These are phyloP conservation scores for Bombus sylvicola DNA, from an alignment of 1,140 invertebrate species.

Conservation along the genomic window DNA sequence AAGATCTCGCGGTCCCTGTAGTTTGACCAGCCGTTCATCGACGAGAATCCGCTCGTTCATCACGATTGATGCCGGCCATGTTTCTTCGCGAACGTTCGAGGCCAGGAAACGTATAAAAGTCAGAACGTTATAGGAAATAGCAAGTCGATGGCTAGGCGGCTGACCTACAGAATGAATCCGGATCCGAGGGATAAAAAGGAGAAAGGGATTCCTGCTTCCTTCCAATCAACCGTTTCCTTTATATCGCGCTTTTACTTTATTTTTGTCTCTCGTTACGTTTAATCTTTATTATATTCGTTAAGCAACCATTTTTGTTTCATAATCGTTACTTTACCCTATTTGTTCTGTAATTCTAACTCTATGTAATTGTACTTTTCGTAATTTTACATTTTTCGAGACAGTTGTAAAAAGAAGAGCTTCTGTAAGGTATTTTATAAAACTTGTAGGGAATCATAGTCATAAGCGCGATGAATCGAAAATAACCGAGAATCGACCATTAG, in stretches of 20 bases:
- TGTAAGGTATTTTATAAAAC: too few relatives aligned
- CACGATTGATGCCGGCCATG: constrained; percentile 53
- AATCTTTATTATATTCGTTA: background rate
- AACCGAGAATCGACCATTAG: too few relatives aligned
- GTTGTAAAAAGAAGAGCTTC: background rate
- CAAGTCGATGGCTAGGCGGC: constrained; percentile 44
- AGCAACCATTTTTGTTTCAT: background rate
- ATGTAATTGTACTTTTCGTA: too few relatives aligned
- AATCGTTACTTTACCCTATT: background rate
- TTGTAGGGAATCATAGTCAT: background rate
- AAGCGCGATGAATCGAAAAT: background rate
- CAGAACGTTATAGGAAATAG: constrained; percentile 54
- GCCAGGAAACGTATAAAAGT: constrained; percentile 64
- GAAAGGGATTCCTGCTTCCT: background rate
- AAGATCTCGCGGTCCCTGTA: constrained; percentile 24
- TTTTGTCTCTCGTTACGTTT: background rate
- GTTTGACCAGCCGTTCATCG: constrained; percentile 36
- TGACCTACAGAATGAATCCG: constrained; percentile 58
- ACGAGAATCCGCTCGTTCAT: constrained; percentile 53
- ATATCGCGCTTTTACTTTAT: background rate
- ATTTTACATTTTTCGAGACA: background rate
- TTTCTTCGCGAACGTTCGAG: constrained; percentile 44
- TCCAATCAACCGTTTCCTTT: constrained; percentile 18
- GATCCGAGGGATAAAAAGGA: constrained; percentile 56
- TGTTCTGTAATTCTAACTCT: background rate